Evolutionary conservation across 2,888 invertebrate genomes (phyloP).

Genomic region (Beris morrisii): DNA sequence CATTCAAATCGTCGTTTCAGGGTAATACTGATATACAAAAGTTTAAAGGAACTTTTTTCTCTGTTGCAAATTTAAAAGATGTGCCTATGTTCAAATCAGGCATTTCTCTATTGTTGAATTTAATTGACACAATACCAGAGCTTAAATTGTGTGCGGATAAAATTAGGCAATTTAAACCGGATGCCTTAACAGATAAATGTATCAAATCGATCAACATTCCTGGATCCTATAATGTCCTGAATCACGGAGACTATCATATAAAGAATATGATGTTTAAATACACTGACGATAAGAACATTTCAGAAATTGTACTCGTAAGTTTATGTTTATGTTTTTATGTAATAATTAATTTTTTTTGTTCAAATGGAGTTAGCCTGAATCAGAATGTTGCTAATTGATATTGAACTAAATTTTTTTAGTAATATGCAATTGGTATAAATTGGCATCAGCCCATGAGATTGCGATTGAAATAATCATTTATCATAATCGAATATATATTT

Average conservation of each 20-base stretch:
- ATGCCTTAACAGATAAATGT: not conserved
- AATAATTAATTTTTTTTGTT: not conserved
- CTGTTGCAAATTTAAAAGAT: constrained; percentile 6
- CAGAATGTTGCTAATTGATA: not conserved
- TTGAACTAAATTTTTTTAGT: no score
- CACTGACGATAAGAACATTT: not conserved
- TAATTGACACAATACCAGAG: constrained; percentile 2
- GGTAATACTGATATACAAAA: constrained; percentile 3
- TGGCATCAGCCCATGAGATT: no score
- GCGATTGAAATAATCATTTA: no score
- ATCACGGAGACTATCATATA: constrained; percentile 23
- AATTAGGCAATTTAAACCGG: not conserved
- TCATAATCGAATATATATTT: no score
- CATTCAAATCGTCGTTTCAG: not conserved
- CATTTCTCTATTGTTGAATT: not conserved
- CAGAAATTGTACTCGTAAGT: constrained; percentile 17
- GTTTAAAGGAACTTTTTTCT: constrained; percentile 14
- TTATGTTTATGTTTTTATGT: no score
- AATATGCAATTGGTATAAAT: no score
- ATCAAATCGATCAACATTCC: not conserved
- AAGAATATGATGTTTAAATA: constrained; percentile 23
- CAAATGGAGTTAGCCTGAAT: no score
- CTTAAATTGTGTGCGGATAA: not conserved
- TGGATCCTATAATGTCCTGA: constrained; percentile 11
- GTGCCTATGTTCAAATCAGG: not conserved